Base-by-base conservation (phyloP, 2,797 vertebrate genomes). In the Eurystomus glaucurus region DNA sequence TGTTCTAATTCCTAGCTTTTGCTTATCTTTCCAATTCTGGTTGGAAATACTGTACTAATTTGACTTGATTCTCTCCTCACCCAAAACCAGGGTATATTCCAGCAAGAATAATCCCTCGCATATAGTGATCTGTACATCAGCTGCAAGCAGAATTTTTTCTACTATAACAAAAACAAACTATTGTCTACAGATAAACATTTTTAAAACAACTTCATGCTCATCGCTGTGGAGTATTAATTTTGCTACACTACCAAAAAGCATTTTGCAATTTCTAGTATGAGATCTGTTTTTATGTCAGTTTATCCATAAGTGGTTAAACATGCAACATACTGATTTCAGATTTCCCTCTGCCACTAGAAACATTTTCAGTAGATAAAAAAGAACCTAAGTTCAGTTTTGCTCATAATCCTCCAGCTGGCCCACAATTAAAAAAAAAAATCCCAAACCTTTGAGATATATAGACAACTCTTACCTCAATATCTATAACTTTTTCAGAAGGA, bases 401-500 rank as follows among this genome's bases (percentile, higher is more conserved):
- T 65, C 31, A 29, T 10, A 62, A 8, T 43, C 11, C 25, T 14
- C 20, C 19, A 85, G 5, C 51, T 10, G 19, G 14, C 11, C 10
- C 70, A 85, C 25, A 78, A 6, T 22, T 35, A 7, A 35, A 35
- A 35, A 35, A 35, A 81, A 79, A 57, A 37, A 85, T 15, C 41
- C 41, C 41, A 41, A 41, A 28, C 21, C 21, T 16, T 2, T 11
- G 23, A 82, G 26, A 48, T 33, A 68, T 3, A 84, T 0, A 50
- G 3, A 61, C 19, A 87, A 83, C 11, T 21, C 97, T 99, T 97
- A 99, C 99, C 99, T 99, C 99, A 96, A 99, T 99, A 95, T 99
- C 99, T 91, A 99, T 99, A 97, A 99, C 98, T 98, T 99, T 99
- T 97, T 99, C 99, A 82, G 99, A 98, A 2, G 99, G 99, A 95